These are phyloP conservation scores for Rhinophrynus dorsalis DNA, from an alignment of 2,797 vertebrate species.

Conservation along the genomic window DNA sequence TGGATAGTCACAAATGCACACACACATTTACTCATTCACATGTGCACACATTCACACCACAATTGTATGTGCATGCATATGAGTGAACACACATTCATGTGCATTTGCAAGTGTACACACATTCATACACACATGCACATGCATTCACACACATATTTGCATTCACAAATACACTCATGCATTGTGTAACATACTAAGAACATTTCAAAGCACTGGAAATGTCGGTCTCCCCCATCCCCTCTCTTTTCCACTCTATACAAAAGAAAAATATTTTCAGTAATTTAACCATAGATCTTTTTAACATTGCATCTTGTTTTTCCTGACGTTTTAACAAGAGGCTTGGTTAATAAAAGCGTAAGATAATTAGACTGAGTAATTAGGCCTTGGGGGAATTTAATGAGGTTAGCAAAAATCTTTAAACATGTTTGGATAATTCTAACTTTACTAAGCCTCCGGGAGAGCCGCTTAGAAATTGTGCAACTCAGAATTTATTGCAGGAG, in stretches of 20 bases:
- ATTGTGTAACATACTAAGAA: too few species aligned
- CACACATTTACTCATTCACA: too few species aligned
- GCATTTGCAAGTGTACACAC: too few species aligned
- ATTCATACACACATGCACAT: too few species aligned
- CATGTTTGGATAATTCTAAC: background rate
- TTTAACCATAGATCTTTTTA: constrained; percentile 1
- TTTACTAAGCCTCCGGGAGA: background rate
- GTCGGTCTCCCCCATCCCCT: background rate
- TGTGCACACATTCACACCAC: too few species aligned
- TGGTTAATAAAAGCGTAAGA: constrained; percentile 22
- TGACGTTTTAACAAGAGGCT: constrained; percentile 16
- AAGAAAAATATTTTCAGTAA: background rate
- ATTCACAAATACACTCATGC: too few species aligned
- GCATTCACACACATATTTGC: too few species aligned
- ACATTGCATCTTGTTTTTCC: background rate
- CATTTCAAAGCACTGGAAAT: too few species aligned
- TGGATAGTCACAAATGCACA: too few species aligned
- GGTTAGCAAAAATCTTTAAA: constrained; percentile 19
- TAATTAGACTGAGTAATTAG: constrained; percentile 31
- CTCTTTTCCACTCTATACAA: background rate
- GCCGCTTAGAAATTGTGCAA: constrained; percentile 3
- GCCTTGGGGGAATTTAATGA: constrained; percentile 22
- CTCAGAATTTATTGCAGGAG: background rate
- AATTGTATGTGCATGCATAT: too few species aligned
- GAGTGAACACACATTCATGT: too few species aligned